phyloP scores from a whole-genome alignment of 2,113 vertebrate genomes.

The Loxodonta africana region DNA sequence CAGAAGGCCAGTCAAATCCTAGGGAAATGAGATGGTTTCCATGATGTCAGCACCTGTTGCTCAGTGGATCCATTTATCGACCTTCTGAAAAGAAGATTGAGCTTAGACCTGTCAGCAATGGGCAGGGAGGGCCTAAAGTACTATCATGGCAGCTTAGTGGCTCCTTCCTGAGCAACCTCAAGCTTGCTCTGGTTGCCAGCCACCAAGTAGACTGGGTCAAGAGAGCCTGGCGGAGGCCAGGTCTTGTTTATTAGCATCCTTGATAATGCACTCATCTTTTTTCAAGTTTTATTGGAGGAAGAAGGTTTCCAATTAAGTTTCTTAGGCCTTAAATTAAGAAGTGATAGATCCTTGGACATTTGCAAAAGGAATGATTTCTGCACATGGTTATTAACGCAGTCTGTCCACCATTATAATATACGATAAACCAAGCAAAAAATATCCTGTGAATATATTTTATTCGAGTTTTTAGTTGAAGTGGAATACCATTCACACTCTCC shows the following conservation, averaged over 20 bases:
- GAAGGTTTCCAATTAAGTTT: not conserved
- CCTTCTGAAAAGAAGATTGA: not conserved
- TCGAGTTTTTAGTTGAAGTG: conserved; percentile 46
- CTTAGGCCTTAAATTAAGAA: not conserved
- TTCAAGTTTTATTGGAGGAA: not conserved
- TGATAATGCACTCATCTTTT: not conserved
- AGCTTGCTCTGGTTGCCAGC: not conserved
- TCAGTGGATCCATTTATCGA: not conserved
- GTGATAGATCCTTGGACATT: not conserved
- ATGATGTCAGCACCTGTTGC: too few relatives aligned
- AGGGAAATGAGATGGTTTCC: not conserved
- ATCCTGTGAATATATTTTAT: not conserved
- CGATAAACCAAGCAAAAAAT: conserved; percentile 41
- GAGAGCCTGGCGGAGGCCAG: not conserved
- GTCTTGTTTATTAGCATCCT: not conserved
- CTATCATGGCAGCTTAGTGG: rapidly evolving
- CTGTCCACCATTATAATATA: not conserved
- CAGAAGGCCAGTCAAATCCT: not conserved
- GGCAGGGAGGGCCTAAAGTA: not conserved
- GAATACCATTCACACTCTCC: not conserved
- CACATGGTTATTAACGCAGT: not conserved
- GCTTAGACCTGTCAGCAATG: not conserved
- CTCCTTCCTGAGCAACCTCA: not conserved
- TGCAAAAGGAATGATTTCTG: conserved; percentile 19
- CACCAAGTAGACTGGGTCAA: not conserved